Evolutionary conservation across 30 jellyfish, hydroid and myxozoan genomes (phyloP).

Genomic region (Chrysaora quinquecirrha): DNA sequence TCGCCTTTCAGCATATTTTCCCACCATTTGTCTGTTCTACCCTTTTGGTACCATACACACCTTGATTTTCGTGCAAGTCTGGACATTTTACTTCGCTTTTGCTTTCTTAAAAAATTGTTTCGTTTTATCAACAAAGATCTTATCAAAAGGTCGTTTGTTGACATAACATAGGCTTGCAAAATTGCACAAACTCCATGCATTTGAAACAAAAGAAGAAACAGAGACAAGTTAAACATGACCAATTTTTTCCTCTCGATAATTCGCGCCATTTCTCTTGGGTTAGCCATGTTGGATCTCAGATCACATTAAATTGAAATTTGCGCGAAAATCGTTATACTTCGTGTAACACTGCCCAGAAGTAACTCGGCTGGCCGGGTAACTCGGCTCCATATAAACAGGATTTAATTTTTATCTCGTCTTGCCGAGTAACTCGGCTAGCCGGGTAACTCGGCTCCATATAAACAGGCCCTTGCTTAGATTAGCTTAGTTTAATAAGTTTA

Average conservation of each 20-base stretch:
- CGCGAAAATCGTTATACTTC: not conserved
- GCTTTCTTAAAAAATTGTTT: not conserved
- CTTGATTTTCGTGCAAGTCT: not conserved
- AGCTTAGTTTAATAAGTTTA: no score
- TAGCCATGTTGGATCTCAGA: not conserved
- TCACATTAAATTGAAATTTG: not conserved
- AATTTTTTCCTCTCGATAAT: not conserved
- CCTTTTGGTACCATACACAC: not conserved
- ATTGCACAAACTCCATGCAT: not conserved
- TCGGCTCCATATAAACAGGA: not conserved
- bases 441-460: not conserved
- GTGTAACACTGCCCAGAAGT: not conserved
- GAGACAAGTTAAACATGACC: not conserved
- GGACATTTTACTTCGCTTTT: not conserved
- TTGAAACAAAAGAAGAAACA: not conserved
- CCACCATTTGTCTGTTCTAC: slow-evolving; percentile 25
- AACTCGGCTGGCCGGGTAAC: not conserved
- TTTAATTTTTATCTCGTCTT: not conserved
- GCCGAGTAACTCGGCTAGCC: not conserved
- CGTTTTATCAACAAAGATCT: not conserved
- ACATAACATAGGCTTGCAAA: not conserved
- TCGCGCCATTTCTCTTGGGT: not conserved
- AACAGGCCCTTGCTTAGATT: slow-evolving; percentile 3
- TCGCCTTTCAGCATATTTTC: slow-evolving; percentile 1
- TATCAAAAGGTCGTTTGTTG: not conserved